Evolutionary conservation across 2,797 vertebrate genomes (phyloP), one percentile per base, ranked within the genome.

Genomic region (Sparidentex hasta): DNA sequence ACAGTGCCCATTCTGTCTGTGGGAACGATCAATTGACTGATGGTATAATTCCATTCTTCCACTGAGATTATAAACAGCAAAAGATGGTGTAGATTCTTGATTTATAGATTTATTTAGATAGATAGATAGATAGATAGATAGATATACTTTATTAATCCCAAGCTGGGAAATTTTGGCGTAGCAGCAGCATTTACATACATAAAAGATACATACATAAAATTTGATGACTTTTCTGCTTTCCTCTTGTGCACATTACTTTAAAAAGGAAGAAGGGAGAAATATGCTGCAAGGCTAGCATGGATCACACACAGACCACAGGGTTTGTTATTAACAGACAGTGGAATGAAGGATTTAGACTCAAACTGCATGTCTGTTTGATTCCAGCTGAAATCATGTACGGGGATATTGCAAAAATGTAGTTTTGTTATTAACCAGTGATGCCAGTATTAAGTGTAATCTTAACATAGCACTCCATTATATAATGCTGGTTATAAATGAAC

Each of bases 1-100:
- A 71, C 76, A 73, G 82, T 71, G 68, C 76, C 55, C 4, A 71
- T 66, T 50, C 27, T 61, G 61, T 78, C 61, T 80, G 50, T 87
- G 78, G 82, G 74, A 85, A 68, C 11, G 47, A 38, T 74, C 52
- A 38, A 27, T 76, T 70, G 17, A 77, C 21, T 38, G 20, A 58
- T 65, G 9, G n/a, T 9, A 47, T 9, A 7, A 17, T 57, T 14
- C 6, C 54, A 9, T 59, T 68, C 41, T 38, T 62, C 25, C 11
- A 27, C 56, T 7, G 0, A 1, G 16, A 11, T 56, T 48, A 0
- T 68, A 70, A 17, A 48, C 20, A 33, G 3, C 5, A 61, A 61
- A 56, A 0, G 0, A 20, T 71, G 4, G 14, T 20, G 27, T 63
- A 29, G 38, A 33, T 8, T 17, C 11, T 6, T 1, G 9, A 52